These are phyloP conservation scores for Stylophora pistillata DNA, from an alignment of 64 coral and sea anemone species.

Conservation along the genomic window DNA sequence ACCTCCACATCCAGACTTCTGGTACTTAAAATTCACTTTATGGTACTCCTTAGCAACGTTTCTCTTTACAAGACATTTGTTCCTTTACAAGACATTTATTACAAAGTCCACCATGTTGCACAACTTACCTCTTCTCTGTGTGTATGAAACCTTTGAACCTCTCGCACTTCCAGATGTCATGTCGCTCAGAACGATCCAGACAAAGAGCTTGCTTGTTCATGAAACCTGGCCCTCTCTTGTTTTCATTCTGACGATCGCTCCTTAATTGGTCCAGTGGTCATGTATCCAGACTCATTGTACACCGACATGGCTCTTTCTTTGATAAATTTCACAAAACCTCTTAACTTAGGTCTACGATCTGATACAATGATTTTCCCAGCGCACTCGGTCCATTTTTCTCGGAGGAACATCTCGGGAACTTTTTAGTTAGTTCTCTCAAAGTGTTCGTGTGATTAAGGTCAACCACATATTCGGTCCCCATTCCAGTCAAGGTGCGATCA, in stretches of 20 bases:
- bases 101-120: too few relatives aligned
- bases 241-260: not conserved
- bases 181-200: too few relatives aligned
- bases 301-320: too few relatives aligned
- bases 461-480: constrained; percentile 52
- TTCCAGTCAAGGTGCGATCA: constrained; percentile 42
- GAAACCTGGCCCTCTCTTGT: not conserved
- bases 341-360: constrained; percentile 46
- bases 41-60: not conserved
- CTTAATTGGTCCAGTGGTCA: too few relatives aligned
- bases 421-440: constrained; percentile 53
- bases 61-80: not conserved
- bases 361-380: constrained; percentile 62
- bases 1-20: constrained; percentile 14
- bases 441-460: constrained; percentile 65
- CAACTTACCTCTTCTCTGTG: too few relatives aligned
- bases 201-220: not conserved
- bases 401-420: constrained; percentile 61
- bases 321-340: constrained; percentile 53
- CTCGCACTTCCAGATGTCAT: too few relatives aligned
- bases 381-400: constrained; percentile 68
- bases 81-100: too few relatives aligned
- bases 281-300: too few relatives aligned
- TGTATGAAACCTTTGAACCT: too few relatives aligned
- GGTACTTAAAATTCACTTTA: constrained; percentile 4